Conservation (phyloP, 2,888 invertebrate species). For the Leptura quadrifasciata region DNA sequence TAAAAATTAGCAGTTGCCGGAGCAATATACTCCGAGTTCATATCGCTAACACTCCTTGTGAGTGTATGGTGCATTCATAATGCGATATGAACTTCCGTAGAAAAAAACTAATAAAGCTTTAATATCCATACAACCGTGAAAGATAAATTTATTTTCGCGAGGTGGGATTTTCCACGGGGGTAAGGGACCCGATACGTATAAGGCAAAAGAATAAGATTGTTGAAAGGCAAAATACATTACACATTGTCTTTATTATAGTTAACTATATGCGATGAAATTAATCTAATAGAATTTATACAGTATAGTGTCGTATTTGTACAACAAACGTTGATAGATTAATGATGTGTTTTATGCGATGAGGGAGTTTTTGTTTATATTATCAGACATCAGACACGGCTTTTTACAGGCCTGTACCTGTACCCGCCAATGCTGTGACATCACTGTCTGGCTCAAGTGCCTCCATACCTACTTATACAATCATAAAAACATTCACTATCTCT, state of each 20-base stretch:
- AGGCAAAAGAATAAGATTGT: constrained; percentile 17
- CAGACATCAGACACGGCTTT: too few species aligned
- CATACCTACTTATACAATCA: too few species aligned
- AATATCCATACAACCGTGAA: constrained; percentile 53
- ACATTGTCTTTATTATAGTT: background rate
- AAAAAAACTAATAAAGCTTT: constrained; percentile 55
- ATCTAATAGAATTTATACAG: too few species aligned
- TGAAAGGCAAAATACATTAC: constrained; percentile 1
- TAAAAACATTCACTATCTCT: too few species aligned
- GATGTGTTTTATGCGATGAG: too few species aligned
- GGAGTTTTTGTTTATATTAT: too few species aligned
- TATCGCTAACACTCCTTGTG: constrained; percentile 30
- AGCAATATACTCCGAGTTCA: constrained; percentile 16
- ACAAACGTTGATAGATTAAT: too few species aligned
- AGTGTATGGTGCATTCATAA: constrained; percentile 50
- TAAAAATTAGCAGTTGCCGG: background rate
- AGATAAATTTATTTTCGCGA: constrained; percentile 52
- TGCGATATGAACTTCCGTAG: constrained; percentile 39
- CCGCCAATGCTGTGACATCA: too few species aligned
- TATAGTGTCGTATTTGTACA: too few species aligned
- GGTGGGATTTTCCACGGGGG: constrained; percentile 40
- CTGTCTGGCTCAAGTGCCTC: too few species aligned
- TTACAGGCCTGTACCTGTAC: too few species aligned
- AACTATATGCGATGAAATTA: too few species aligned
- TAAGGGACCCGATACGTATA: background rate